Base-by-base conservation (phyloP, 2,113 vertebrate species). In the Plecturocebus donacophilus region DNA sequence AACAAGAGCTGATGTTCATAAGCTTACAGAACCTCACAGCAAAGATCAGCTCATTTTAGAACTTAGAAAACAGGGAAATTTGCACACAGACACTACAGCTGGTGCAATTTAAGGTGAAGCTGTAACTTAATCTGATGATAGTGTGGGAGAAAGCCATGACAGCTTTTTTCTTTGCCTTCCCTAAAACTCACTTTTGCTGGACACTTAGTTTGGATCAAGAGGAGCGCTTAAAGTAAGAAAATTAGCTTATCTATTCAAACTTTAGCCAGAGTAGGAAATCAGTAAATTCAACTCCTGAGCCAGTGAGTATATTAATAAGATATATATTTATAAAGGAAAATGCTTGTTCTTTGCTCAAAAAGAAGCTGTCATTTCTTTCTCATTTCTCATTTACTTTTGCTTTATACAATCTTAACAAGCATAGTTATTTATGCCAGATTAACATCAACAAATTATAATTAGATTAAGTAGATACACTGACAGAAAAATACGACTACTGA, bases 181-280 rank as follows among this genome's bases (percentile, higher is more conserved):
- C 5, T 58, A 79, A 85, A 90, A 82, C n/a, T 89, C 45, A 90
- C 68, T 71, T 96, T 85, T 58, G 17, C 14, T 81, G 94, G 4
- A 47, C 52, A 92, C n/a, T 95, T 66, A 82, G 32, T 23, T 91
- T 90, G 54, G 14, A 49, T 84, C 20, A 87, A 95, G 32, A 89
- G 14, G 19, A 27, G 12, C 10, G 80, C 35, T 90, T 87, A 52
- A 45, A 95, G 61, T 68, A 76, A 90, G 19, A 30, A 94, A 91
- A 87, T 73, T 45, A 80, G n/a, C 30, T 92, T 77, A 35, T 2
- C 14, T 77, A 45, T 35, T 85, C 30, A 95, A 96, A 95, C 58
- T 45, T 64, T 80, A 87, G 21, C 27, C 83, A 77, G 32, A 91
- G 38, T 88, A 45, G 73, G 3, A 77, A 81, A 75, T 81, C 54